Base-by-base conservation (phyloP, 1,140 invertebrate genomes). In the Chlorops oryzae region DNA sequence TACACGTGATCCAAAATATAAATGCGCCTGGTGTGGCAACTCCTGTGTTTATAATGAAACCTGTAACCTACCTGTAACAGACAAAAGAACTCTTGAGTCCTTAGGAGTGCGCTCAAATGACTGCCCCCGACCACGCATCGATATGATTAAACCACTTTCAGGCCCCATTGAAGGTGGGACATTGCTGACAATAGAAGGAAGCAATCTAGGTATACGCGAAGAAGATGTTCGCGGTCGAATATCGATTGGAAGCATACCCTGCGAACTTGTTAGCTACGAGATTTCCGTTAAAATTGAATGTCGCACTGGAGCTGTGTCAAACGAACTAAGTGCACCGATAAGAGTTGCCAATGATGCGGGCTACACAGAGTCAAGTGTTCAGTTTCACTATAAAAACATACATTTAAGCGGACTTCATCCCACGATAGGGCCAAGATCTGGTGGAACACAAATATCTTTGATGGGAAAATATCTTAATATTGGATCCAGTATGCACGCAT, bases 91-190 rank as follows among this genome's bases (percentile, higher is more conserved):
- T n/a, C n/a, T n/a, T n/a, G n/a, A n/a, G n/a, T n/a, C n/a, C n/a
- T n/a, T n/a, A n/a, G n/a, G n/a, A n/a, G 77, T 77, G 10, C 78
- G 82, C 21, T 82, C 86, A 20, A 82, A 81, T 27, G 90, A 92
- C 60, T 96, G 93, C 70, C 93, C 92, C 1, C 85, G 87, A 61
- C 93, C 93, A 15, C 76, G 91, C 55, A 96, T 97, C 63, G 90
- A 95, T 73, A 88, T 93, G 82, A 95, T 98, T 56, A 89, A 88
- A 71, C 96, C 96, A 1, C 65, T 92, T 20, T 92, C 88, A 69
- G 96, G 96, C 12, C 96, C 95, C 9, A 83, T 94, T 41, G 90
- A 96, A 78, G 96, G 96, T 22, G 96, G 96, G 2, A 98, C 96
- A 18, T 71, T 92, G 25, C 83, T 99, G 1, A 96, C 92, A 6